Evolutionary conservation across 2,888 invertebrate species (phyloP), one percentile per base, ranked within the genome.

Genomic region (Volucella bombylans): DNA sequence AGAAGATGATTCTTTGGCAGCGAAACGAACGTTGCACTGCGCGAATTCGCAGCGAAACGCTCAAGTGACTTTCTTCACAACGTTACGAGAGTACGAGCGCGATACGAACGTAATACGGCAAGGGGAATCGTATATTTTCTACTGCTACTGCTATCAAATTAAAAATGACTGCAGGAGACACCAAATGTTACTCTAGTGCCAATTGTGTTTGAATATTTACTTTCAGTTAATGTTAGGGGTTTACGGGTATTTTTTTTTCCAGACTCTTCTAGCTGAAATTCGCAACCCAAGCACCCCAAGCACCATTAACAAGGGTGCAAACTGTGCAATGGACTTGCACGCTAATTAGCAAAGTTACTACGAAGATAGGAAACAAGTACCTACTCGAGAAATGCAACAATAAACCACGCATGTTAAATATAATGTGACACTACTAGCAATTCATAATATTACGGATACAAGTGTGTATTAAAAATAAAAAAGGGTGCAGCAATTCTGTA

Each of bases 1-100:
- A 81, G 85, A 81, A 85, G 85, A 85, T 85, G 85, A 72, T 71
- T 68, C 85, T 85, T 85, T 72, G 85, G 85, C 85, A 85, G 85
- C 85, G 85, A 85, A 85, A 85, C 85, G 85, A 85, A 77, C 85
- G 85, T 77, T 85, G 81, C 72, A 81, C 85, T 71, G 81, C 72
- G 85, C 77, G 81, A 85, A 81, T 85, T 85, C 76, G 76, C 72
- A 31, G 31, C 77, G 85, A 81, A 85, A 68, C 71, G 81, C 76
- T 85, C 85, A 85, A 85, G 85, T 85, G 85, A 85, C 85, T 85
- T 85, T 81, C 85, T 85, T 81, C 85, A 81, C 85, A 85, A 85
- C 76, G 76, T 68, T 80, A 83, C 74, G 61, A 67, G 74, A 69
- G 71, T 43, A 62, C 50, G 39, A 62, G 47, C 31, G 52, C 47